phyloP scores from a whole-genome alignment of 2,113 vertebrate species.

The Felis chaus region DNA sequence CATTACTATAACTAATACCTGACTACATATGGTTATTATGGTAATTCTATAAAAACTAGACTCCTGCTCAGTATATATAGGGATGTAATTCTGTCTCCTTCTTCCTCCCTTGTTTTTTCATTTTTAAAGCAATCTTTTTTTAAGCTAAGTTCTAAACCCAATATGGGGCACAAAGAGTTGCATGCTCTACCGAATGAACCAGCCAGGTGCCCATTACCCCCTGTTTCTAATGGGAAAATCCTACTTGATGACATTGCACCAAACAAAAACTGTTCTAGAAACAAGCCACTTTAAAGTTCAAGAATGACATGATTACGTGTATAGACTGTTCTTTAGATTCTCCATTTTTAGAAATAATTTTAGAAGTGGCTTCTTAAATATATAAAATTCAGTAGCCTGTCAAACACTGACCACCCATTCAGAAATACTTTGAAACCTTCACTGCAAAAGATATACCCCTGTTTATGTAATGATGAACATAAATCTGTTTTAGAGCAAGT shows the following conservation, averaged over 20 bases:
- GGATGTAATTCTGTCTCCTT: background rate
- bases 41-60: background rate
- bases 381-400: background rate
- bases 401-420: background rate
- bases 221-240: background rate
- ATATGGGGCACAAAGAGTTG: background rate
- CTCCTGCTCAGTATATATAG: background rate
- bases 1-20: background rate
- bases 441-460: background rate
- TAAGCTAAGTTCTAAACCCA: no score
- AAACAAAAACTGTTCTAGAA: background rate
- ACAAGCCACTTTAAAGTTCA: background rate
- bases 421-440: conserved; percentile 5
- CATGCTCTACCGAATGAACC: background rate
- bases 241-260: background rate
- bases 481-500: background rate
- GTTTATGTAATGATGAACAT: background rate
- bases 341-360: background rate
- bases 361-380: background rate
- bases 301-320: background rate
- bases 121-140: background rate
- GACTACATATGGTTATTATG: background rate
- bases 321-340: background rate
- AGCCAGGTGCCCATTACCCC: background rate
- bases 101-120: background rate